Evolutionary conservation across 2,113 vertebrate species (phyloP).

Genomic region (Natator depressus): DNA sequence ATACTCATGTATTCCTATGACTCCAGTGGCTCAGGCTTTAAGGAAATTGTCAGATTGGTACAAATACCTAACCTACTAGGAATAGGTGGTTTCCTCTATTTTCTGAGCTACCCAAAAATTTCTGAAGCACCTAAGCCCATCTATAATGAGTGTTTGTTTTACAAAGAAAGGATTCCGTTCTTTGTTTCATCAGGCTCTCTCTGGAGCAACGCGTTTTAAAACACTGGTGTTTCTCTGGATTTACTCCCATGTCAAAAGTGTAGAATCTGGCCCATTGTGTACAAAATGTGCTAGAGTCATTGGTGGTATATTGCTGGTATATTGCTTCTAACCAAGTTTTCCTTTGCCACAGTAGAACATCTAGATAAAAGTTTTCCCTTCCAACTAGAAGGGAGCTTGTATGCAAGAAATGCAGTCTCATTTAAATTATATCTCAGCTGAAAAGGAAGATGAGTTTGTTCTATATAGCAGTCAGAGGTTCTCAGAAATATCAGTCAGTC

Average conservation of each 20-base stretch:
- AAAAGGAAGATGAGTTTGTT: conserved; percentile 63
- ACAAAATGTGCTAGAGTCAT: background rate
- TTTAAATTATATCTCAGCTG: conserved; percentile 50
- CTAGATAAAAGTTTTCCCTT: conserved; percentile 25
- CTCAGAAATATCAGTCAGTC: conserved; percentile 56
- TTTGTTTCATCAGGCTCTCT: background rate
- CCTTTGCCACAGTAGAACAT: background rate
- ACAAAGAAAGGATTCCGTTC: background rate
- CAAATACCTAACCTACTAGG: background rate
- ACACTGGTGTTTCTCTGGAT: background rate
- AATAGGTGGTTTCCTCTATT: background rate
- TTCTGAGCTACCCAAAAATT: background rate
- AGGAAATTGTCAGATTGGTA: background rate
- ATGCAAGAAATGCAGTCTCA: conserved; percentile 19
- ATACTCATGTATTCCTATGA: background rate
- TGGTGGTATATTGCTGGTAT: background rate
- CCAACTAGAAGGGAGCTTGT: background rate
- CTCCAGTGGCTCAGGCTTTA: background rate
- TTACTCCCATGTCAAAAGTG: background rate
- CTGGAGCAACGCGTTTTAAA: background rate
- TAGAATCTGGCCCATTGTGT: background rate
- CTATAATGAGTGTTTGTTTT: background rate
- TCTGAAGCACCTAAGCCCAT: background rate
- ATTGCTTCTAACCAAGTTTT: background rate
- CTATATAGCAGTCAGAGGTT: conserved; percentile 47